Evolutionary conservation across 2,888 invertebrate genomes (phyloP), one percentile per base, ranked within the genome.

Genomic region (Pterostichus niger): DNA sequence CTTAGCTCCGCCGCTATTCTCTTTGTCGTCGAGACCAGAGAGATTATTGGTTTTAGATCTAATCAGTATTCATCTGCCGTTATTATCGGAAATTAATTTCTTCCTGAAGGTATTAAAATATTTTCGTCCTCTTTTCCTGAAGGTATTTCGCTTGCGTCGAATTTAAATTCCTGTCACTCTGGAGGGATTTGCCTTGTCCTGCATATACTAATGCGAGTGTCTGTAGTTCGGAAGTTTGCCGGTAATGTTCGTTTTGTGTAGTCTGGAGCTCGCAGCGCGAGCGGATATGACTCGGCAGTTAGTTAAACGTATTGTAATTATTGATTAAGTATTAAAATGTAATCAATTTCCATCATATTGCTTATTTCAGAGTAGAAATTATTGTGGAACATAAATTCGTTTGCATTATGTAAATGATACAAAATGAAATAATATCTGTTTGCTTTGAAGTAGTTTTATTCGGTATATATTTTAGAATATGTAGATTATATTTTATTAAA

Each of bases 61-160:
- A 77, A 77, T 77, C 77, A 56, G 77, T 77, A 77, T 77, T 77
- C 77, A 54, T 35, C 77, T 35, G 17, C 10, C 40, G 56, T 56
- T 77, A 77, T 77, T 77, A 77, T 77, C 77, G 77, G 56, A 77
- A 77, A 77, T 77, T 77, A 77, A 77, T 77, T 77, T 77, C 77
- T 77, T 77, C 77, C 77, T 35, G 56, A 35, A 35, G 56, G 77
- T 77, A 56, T 54, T 77, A 56, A 56, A 77, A 77, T 77, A 77
- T 77, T 77, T 77, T 24, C 54, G 73, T 52, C 52, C 13, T 52
- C 59, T 24, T 24, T 24, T 11, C 10, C 40, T 24, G 31, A 24
- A 59, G 59, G 59, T 54, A 54, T 54, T 54, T 54, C 59, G 11
- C 31, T 6, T 7, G 24, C 17, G 15, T 7, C 31, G 11, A 59